These are phyloP conservation scores for Drosophila arawakana DNA, from an alignment of 1,140 invertebrate genomes.

Conservation along the genomic window DNA sequence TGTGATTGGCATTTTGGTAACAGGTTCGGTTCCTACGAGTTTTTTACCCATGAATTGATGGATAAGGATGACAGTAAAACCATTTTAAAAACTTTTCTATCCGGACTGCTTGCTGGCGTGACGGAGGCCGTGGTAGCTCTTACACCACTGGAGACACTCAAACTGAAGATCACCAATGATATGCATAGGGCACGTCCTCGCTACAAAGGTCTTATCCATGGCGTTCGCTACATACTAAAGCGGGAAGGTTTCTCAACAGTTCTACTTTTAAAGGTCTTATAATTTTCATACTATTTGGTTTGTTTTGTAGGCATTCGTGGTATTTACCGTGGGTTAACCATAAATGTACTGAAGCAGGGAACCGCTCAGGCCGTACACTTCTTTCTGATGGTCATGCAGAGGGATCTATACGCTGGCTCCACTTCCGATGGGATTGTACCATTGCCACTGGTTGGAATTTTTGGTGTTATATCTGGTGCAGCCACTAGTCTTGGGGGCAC, in stretches of 20 bases:
- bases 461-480: constrained; percentile 96
- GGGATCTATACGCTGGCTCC: constrained; percentile 94
- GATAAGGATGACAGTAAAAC: constrained; percentile 91
- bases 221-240: constrained; percentile 93
- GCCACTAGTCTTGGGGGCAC: constrained; percentile 98
- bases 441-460: constrained; percentile 92
- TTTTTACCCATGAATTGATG: constrained; percentile 87
- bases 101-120: constrained; percentile 96
- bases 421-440: constrained; percentile 92
- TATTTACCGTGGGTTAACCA: constrained; percentile 96
- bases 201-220: constrained; percentile 96
- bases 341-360: constrained; percentile 98
- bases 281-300: neutral
- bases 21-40: constrained; percentile 97
- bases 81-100: constrained; percentile 90
- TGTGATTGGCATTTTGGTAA: neutral
- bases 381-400: constrained; percentile 97
- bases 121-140: constrained; percentile 96
- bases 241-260: constrained; percentile 88
- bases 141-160: constrained; percentile 99
- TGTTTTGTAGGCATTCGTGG: constrained; percentile 87
- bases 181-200: constrained; percentile 94
- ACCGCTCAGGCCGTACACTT: constrained; percentile 99
- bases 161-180: constrained; percentile 99
- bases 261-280: too few species aligned